These are phyloP conservation scores for Proteles cristata DNA, from an alignment of 2,113 vertebrate species.

Conservation along the genomic window DNA sequence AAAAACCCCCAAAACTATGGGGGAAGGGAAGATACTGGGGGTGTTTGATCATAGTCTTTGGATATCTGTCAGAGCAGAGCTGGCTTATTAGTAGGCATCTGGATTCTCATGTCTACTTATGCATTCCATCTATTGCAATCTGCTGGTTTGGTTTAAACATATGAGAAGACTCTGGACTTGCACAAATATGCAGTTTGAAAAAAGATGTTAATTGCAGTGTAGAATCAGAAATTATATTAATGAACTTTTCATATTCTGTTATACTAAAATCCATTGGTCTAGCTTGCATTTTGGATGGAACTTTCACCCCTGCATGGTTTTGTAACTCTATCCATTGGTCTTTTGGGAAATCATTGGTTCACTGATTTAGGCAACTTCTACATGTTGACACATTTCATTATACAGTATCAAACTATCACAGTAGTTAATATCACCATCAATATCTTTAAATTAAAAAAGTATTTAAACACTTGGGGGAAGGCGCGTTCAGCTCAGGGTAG, in stretches of 20 bases:
- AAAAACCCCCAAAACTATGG: background rate
- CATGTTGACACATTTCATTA: background rate
- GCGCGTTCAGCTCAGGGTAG: background rate
- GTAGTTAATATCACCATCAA: background rate
- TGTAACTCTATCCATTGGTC: background rate
- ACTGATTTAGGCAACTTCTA: slow-evolving; percentile 8
- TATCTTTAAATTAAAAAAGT: background rate
- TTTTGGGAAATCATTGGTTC: background rate
- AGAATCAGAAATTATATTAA: background rate
- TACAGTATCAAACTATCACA: background rate
- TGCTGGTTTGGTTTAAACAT: slow-evolving; percentile 1
- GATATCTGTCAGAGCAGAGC: background rate
- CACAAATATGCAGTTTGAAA: background rate
- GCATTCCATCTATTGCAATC: background rate
- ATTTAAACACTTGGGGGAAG: background rate
- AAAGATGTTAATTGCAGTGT: background rate
- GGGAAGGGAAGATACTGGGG: background rate
- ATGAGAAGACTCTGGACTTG: background rate
- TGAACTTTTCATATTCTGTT: background rate
- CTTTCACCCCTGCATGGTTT: background rate
- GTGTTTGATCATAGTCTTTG: background rate
- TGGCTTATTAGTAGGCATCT: background rate
- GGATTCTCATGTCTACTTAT: background rate
- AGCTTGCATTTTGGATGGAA: background rate
- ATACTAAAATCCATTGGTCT: background rate